Conservation (phyloP, 2,797 vertebrate species). For the Psittacula derbiana region DNA sequence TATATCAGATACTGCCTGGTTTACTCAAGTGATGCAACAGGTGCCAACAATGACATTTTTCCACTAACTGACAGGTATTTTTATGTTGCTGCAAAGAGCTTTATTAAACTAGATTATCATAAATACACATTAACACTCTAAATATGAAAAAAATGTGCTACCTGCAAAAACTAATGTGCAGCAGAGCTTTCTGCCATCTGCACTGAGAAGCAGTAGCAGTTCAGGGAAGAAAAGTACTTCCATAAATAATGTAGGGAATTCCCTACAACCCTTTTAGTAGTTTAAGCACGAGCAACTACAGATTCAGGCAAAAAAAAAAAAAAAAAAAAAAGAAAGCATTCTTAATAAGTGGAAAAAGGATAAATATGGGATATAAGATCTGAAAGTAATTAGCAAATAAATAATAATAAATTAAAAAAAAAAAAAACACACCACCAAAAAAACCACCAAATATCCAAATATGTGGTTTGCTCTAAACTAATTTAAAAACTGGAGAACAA, state of each 20-base stretch:
- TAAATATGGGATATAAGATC: background rate
- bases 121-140: background rate
- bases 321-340: background rate
- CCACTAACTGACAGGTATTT: background rate
- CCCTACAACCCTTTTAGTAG: background rate
- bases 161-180: background rate
- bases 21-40: background rate
- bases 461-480: background rate
- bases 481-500: constrained; percentile 15
- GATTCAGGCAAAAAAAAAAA: background rate
- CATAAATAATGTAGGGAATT: constrained; percentile 19
- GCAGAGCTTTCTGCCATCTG: background rate
- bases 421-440: too few species aligned
- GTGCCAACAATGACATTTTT: background rate
- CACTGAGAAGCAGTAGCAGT: background rate
- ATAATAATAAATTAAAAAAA: background rate
- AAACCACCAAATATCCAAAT: background rate
- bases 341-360: background rate
- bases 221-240: background rate
- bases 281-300: background rate
- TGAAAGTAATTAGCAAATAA: constrained; percentile 7
- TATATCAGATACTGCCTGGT: background rate
- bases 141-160: background rate
- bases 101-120: background rate
- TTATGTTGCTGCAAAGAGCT: background rate